phyloP scores from a whole-genome alignment of 2,113 vertebrate genomes.

The Tragulus kanchil region DNA sequence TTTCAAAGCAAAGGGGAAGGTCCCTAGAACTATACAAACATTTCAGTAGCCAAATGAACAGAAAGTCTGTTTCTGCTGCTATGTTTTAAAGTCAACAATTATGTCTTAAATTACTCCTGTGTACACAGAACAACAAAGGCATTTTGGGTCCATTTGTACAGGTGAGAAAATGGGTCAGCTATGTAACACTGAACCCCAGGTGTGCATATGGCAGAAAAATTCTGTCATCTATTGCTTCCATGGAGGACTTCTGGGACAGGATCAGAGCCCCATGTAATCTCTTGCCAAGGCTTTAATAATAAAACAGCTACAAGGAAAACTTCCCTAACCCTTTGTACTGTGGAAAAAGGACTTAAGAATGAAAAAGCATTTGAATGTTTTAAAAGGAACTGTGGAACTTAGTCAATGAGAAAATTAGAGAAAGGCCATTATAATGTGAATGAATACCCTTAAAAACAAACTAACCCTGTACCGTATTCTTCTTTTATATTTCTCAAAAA shows the following conservation, averaged over 20 bases:
- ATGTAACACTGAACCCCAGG: slow-evolving; percentile 55
- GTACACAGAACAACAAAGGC: slow-evolving; percentile 52
- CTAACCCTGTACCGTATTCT: slow-evolving; percentile 46
- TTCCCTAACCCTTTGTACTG: slow-evolving; percentile 23
- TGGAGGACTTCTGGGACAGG: slow-evolving; percentile 13
- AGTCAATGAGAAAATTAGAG: slow-evolving; percentile 63
- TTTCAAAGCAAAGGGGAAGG: slow-evolving; percentile 43
- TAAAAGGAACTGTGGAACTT: slow-evolving; percentile 32
- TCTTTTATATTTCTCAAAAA: slow-evolving; percentile 26
- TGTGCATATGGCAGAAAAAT: slow-evolving; percentile 55
- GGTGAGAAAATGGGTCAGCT: slow-evolving; percentile 74
- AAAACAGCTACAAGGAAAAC: slow-evolving; percentile 62
- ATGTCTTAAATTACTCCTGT: slow-evolving; percentile 31
- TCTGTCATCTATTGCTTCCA: background rate
- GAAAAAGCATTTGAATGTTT: slow-evolving; percentile 18
- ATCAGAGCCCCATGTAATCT: background rate
- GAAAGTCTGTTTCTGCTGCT: slow-evolving; percentile 18
- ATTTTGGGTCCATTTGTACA: slow-evolving; percentile 44
- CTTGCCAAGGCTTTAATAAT: slow-evolving; percentile 58
- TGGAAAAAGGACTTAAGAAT: slow-evolving; percentile 47
- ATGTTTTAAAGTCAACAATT: slow-evolving; percentile 62
- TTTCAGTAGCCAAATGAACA: slow-evolving; percentile 54
- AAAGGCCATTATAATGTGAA: slow-evolving; percentile 48
- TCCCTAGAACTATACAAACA: background rate
- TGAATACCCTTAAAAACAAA: slow-evolving; percentile 42